phyloP scores from a whole-genome alignment of 2,888 invertebrate species.

The Epistrophe grossulariae region DNA sequence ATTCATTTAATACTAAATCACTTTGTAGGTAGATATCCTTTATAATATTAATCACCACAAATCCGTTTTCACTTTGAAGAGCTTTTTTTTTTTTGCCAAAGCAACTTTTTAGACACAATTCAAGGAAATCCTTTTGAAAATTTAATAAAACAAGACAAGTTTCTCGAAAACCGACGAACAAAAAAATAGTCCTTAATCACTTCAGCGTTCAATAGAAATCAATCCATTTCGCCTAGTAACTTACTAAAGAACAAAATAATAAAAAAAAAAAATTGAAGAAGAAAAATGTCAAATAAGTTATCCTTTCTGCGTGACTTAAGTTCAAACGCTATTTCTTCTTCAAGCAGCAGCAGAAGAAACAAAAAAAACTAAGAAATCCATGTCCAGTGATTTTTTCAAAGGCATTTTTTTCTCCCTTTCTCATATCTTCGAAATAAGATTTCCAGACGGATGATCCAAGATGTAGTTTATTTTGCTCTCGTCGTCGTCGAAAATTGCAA shows the following conservation, averaged over 20 bases:
- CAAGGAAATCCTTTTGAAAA: constrained; percentile 12
- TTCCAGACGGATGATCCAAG: constrained; percentile 55
- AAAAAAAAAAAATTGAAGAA: neutral
- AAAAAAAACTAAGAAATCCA: neutral
- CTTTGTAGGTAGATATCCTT: constrained; percentile 11
- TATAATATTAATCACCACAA: constrained; percentile 30
- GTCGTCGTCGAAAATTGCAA: constrained; percentile 44
- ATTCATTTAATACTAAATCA: constrained; percentile 3
- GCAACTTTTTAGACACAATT: constrained; percentile 16
- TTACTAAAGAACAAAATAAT: constrained; percentile 19
- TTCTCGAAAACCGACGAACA: neutral
- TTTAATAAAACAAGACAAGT: constrained; percentile 30
- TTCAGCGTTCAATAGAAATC: constrained; percentile 46
- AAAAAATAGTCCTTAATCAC: constrained; percentile 19
- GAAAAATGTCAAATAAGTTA: constrained; percentile 62
- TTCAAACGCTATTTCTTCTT: constrained; percentile 41
- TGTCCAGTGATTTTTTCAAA: constrained; percentile 44
- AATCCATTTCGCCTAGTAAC: constrained; percentile 28
- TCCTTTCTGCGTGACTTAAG: constrained; percentile 66
- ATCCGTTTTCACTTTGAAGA: constrained; percentile 2
- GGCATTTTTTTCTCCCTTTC: neutral
- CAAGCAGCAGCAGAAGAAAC: neutral
- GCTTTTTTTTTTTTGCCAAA: neutral
- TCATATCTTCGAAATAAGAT: constrained; percentile 13
- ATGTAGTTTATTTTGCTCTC: constrained; percentile 61